A percentile compares a stretch with the other conserved stretches of the same genome.
Evolutionary conservation across 2,888 invertebrate species (phyloP).

Genomic region (Rhimphoctona megacephalus): DNA sequence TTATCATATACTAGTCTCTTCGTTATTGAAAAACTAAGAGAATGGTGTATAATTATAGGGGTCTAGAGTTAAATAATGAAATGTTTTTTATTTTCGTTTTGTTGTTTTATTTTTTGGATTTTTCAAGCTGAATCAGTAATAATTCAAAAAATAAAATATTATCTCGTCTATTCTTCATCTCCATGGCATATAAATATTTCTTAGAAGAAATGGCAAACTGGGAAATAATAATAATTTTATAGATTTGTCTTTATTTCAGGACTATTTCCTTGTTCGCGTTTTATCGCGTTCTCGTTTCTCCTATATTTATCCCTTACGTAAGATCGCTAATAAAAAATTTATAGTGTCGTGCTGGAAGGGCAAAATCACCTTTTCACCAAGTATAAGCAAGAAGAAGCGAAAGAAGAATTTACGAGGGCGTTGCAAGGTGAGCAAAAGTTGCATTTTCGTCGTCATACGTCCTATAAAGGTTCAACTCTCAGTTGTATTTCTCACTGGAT

Average conservation of each 20-base stretch:
- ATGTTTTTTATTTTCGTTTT: background rate
- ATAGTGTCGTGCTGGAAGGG: conserved; percentile 69
- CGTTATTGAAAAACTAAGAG: no score
- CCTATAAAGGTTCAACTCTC: conserved; percentile 17
- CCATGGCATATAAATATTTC: background rate
- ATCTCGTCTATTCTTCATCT: background rate
- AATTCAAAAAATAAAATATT: background rate
- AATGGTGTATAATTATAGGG: no score
- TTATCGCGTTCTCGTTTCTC: conserved; percentile 17
- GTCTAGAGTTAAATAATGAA: background rate
- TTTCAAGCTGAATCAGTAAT: background rate
- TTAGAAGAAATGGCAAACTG: no score
- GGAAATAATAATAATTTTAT: background rate
- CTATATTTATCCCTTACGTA: conserved; percentile 54
- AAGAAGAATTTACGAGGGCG: conserved; percentile 46
- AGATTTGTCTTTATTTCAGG: conserved; percentile 1
- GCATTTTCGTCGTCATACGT: conserved; percentile 52
- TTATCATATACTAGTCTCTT: no score
- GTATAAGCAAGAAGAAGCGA: conserved; percentile 24
- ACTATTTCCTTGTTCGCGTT: background rate
- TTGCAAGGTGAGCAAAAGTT: conserved; percentile 53
- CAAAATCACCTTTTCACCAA: conserved; percentile 52
- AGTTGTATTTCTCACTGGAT: conserved; percentile 69
- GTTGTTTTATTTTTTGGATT: background rate
- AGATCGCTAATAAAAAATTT: conserved; percentile 77